Conservation (phyloP, 2,113 vertebrate genomes). For the Sinocyclocheilus maitianheensis region DNA sequence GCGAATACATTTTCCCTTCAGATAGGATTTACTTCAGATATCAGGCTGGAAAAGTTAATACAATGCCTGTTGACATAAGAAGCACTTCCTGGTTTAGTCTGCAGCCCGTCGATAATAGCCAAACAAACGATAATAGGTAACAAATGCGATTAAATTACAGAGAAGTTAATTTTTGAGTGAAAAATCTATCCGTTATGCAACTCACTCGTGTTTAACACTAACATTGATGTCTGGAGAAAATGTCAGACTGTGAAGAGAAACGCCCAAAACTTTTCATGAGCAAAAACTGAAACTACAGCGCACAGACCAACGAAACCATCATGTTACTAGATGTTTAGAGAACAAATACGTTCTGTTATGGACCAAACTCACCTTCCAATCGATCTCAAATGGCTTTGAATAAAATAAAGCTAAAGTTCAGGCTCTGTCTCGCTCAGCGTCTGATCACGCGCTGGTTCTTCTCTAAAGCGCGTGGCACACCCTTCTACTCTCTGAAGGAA, state of each 20-base stretch:
- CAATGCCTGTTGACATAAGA: not conserved
- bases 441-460: conserved; percentile 32
- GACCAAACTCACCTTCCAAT: conserved; percentile 54
- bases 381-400: not conserved
- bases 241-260: conserved; percentile 6
- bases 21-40: not conserved
- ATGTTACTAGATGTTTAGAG: not conserved
- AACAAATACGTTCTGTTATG: not conserved
- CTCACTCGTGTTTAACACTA: not conserved
- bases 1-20: not conserved
- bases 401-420: not conserved
- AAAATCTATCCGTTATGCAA: conserved; percentile 2
- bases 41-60: not conserved
- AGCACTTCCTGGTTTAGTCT: conserved; percentile 32
- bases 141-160: not conserved
- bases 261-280: conserved; percentile 15
- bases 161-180: not conserved
- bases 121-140: not conserved
- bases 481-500: conserved; percentile 11
- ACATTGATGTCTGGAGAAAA: not conserved
- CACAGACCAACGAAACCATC: not conserved
- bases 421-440: conserved; percentile 2
- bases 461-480: conserved; percentile 43
- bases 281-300: not conserved
- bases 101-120: not conserved